Evolutionary conservation across 2,113 vertebrate genomes (phyloP).

Genomic region (Carettochelys insculpta): DNA sequence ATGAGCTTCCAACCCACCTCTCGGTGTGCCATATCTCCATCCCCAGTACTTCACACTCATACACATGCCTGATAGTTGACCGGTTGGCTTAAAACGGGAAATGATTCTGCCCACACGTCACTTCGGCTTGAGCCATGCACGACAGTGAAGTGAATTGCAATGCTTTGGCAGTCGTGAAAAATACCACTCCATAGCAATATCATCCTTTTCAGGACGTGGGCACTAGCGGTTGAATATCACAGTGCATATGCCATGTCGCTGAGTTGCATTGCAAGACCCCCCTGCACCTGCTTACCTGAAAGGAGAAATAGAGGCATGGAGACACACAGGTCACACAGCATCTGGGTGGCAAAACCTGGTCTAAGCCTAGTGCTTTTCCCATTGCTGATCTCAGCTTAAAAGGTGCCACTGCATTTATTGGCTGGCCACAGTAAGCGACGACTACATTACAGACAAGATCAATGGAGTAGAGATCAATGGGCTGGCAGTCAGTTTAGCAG

Average conservation of each 20-base stretch:
- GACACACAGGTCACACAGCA: background rate
- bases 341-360: background rate
- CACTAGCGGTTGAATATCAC: background rate
- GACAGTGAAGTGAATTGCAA: background rate
- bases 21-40: background rate
- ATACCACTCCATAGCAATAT: background rate
- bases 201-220: background rate
- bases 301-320: background rate
- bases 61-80: background rate
- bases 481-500: no score
- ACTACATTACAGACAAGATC: no score
- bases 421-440: background rate
- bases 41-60: background rate
- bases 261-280: background rate
- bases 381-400: background rate
- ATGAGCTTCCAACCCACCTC: background rate
- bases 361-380: background rate
- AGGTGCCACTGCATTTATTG: background rate
- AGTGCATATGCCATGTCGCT: background rate
- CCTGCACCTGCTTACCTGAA: background rate
- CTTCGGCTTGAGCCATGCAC: background rate
- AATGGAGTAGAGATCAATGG: no score
- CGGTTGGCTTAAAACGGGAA: background rate
- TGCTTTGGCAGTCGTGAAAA: background rate
- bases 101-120: background rate